These are phyloP conservation scores for Pyrrhia umbra DNA, from an alignment of 2,888 invertebrate genomes.

Conservation along the genomic window DNA sequence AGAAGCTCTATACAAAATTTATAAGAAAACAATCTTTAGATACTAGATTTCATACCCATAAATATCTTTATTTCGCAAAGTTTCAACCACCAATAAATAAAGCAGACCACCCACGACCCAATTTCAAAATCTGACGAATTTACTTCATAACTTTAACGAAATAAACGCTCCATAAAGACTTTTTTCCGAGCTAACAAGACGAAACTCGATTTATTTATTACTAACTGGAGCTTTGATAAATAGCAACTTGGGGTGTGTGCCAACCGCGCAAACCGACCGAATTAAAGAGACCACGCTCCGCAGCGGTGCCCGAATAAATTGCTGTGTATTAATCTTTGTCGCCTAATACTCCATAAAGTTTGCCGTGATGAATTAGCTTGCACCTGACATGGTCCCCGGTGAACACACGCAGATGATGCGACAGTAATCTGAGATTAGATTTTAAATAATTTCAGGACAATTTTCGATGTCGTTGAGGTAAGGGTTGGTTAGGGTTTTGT, in stretches of 20 bases:
- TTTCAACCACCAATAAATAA: constrained; percentile 42
- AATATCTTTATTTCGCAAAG: constrained; percentile 28
- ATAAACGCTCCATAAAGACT: constrained; percentile 58
- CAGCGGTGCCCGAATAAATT: constrained; percentile 74
- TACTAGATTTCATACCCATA: constrained; percentile 2
- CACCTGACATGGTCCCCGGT: constrained; percentile 58
- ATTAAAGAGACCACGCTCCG: constrained; percentile 60
- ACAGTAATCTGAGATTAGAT: constrained; percentile 32
- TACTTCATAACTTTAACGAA: constrained; percentile 50
- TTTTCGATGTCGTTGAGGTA: constrained; percentile 16
- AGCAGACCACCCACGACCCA: constrained; percentile 22
- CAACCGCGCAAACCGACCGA: constrained; percentile 57
- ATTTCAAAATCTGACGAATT: constrained; percentile 44
- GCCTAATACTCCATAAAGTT: constrained; percentile 82
- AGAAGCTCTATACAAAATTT: background rate
- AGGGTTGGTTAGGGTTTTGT: background rate
- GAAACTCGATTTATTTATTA: constrained; percentile 62
- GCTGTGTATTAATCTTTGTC: constrained; percentile 81
- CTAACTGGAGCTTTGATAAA: constrained; percentile 59
- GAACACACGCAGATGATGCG: constrained; percentile 5
- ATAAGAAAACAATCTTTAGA: constrained; percentile 1
- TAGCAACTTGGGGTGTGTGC: constrained; percentile 53
- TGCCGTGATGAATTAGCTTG: constrained; percentile 74
- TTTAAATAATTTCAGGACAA: constrained; percentile 39
- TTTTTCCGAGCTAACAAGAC: constrained; percentile 59